Base-by-base conservation (phyloP, 2,113 vertebrate species). In the Madoqua kirkii region DNA sequence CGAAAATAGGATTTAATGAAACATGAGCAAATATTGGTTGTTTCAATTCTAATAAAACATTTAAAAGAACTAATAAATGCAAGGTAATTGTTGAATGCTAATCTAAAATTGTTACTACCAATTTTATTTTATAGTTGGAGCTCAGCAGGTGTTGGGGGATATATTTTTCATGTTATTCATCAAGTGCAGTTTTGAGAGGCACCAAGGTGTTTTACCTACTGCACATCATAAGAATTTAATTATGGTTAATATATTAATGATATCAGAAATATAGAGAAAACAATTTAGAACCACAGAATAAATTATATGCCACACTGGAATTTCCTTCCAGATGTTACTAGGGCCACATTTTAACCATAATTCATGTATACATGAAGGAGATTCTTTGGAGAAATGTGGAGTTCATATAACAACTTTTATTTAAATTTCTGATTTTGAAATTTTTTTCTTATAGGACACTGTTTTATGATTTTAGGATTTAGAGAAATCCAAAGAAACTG, bases 1-100 rank as follows among this genome's bases (percentile, higher is more conserved):
- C 93, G 97, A 97, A 93, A 98, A 98, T 98, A 97, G 97, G 98
- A 99, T 98, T 98, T 98, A 98, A 95, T 59, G 96, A 96, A 98
- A 98, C 97, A 97, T 85, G 97, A 98, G 97, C 95, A 98, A 98
- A 98, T 98, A 98, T 96, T 85, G 96, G 97, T 91, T 91, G 97
- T 98, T 98, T 98, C 97, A 93, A 98, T 97, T 98, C 97, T 76
- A 98, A 97, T 98, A 81, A 97, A 98, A 95, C 92, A 83, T 98
- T 95, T 97, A 95, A 95, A 97, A 97, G 98, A 98, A 91, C 76
- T 96, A 71, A 92, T 81, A 98, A 98, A 90, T 87, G 92, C 97
- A 98, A 98, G 92, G 97, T 98, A 98, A 98, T 98, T 98, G 97
- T 98, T 97, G 98, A 97, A 98, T 98, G 96, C 97, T 98, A 98